Conservation (phyloP, 2,888 invertebrate species). For the Oscheius onirici region DNA sequence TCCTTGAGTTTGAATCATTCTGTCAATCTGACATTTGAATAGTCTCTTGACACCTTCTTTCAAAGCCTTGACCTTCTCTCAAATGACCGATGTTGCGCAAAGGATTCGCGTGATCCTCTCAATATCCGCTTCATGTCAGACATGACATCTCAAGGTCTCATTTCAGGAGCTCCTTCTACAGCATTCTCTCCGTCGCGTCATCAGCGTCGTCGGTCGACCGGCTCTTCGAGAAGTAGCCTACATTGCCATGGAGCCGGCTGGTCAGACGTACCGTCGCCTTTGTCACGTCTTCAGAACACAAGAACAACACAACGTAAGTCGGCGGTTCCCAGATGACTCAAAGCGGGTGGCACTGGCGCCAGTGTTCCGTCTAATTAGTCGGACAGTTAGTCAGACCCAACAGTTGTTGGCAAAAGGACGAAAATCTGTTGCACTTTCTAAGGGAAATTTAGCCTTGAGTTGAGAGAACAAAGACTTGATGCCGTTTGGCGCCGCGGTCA, state of each 20-base stretch:
- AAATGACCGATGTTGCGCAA: conserved; percentile 18
- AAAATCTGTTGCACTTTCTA: not conserved
- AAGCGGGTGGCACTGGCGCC: not conserved
- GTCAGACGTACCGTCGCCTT: conserved; percentile 47
- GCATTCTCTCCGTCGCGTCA: conserved; percentile 53
- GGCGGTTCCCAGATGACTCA: not conserved
- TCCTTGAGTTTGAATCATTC: too few species aligned
- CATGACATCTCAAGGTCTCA: not conserved
- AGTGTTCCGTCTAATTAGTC: not conserved
- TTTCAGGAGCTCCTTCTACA: conserved; percentile 50
- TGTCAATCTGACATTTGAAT: not conserved
- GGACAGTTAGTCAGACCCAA: not conserved
- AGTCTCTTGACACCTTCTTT: too few species aligned
- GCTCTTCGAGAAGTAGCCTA: conserved; percentile 45
- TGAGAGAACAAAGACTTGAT: not conserved
- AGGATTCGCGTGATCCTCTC: not conserved
- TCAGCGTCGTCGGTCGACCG: conserved; percentile 43
- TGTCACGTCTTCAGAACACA: conserved; percentile 51
- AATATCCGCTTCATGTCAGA: conserved; percentile 1
- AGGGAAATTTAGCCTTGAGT: not conserved
- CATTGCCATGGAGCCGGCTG: conserved; percentile 50
- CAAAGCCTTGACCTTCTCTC: too few species aligned
- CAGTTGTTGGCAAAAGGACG: not conserved
- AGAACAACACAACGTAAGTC: conserved; percentile 35
- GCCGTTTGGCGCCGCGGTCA: not conserved